Conservation (phyloP, 1,140 invertebrate species). For the Varroa destructor region DNA sequence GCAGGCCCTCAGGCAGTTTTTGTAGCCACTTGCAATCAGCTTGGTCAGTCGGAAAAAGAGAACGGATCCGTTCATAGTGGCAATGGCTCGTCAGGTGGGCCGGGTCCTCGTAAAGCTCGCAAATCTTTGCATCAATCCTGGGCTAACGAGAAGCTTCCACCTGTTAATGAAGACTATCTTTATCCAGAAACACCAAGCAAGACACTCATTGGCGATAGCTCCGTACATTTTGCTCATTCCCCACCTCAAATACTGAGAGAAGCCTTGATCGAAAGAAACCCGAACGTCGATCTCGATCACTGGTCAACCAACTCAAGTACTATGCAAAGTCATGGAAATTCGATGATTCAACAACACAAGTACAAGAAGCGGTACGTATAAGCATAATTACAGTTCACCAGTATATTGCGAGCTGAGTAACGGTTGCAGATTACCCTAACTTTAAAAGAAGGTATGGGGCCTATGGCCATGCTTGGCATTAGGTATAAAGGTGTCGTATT, state of each 20-base stretch:
- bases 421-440: background rate
- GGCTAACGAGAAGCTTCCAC: constrained; percentile 4
- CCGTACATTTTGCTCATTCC: constrained; percentile 4
- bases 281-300: constrained; percentile 5
- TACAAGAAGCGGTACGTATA: too few relatives aligned
- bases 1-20: constrained; percentile 8
- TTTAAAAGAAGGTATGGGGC: background rate
- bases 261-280: background rate
- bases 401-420: too few relatives aligned
- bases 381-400: too few relatives aligned
- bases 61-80: background rate
- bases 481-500: too few relatives aligned
- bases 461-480: too few relatives aligned
- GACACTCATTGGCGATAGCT: constrained; percentile 12
- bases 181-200: constrained; percentile 22
- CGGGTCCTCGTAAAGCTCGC: background rate
- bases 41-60: background rate
- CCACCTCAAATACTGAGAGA: constrained; percentile 18
- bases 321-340: too few relatives aligned
- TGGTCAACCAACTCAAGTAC: background rate
- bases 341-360: too few relatives aligned
- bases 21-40: background rate
- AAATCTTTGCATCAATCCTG: constrained; percentile 19
- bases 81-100: too few relatives aligned
- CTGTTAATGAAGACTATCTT: constrained; percentile 18